Percentiles rank a stretch among this genome's conserved stretches.
Evolutionary conservation across 2,888 invertebrate species (phyloP).

Genomic region (Tetranychus piercei): DNA sequence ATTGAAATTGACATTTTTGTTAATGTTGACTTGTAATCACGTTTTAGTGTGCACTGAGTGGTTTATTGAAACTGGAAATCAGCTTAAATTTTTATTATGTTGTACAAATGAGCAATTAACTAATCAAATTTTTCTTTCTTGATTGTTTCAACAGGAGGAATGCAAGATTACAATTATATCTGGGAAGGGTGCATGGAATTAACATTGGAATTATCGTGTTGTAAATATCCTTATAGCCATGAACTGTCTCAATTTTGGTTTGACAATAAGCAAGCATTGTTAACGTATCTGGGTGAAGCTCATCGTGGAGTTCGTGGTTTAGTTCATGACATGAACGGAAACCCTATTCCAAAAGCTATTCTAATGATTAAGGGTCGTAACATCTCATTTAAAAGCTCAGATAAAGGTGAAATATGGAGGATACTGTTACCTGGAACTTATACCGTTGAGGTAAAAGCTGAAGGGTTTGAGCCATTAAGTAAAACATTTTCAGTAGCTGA

Average conservation of each 20-base stretch:
- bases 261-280: constrained; percentile 63
- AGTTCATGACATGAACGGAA: constrained; percentile 53
- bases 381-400: constrained; percentile 63
- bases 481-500: constrained; percentile 23
- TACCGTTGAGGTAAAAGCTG: constrained; percentile 48
- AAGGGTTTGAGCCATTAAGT: constrained; percentile 23
- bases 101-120: too few species aligned
- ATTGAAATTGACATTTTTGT: too few species aligned
- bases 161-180: constrained; percentile 86
- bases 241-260: constrained; percentile 67
- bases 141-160: constrained; percentile 43
- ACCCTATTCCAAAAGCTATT: constrained; percentile 57
- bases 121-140: background rate
- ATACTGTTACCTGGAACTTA: constrained; percentile 70
- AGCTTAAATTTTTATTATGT: too few species aligned
- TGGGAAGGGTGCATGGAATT: constrained; percentile 85
- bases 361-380: constrained; percentile 61
- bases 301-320: constrained; percentile 76
- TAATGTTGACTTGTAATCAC: too few species aligned
- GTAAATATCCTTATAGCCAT: constrained; percentile 67
- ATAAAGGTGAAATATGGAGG: constrained; percentile 82
- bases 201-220: constrained; percentile 82
- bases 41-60: too few species aligned
- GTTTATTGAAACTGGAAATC: too few species aligned
- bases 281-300: constrained; percentile 64